Conservation (phyloP, 2,888 invertebrate genomes). For the Ornithoptera alexandrae region DNA sequence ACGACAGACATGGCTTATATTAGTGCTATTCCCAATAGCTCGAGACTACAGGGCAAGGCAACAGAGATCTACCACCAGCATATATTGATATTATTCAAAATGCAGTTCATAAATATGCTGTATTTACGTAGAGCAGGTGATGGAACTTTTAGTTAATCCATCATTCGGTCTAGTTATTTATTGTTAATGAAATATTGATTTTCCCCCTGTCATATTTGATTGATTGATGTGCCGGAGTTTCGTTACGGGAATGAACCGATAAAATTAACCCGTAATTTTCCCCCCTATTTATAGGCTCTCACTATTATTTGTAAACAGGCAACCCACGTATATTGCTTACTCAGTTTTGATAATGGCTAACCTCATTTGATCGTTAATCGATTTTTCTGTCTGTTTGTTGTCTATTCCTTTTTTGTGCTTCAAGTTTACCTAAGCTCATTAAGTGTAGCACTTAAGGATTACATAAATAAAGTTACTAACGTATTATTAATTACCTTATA, state of each 20-base stretch:
- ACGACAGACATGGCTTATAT: too few species aligned
- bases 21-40: too few species aligned
- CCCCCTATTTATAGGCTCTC: constrained; percentile 41
- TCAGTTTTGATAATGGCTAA: constrained; percentile 26
- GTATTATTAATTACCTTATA: too few species aligned
- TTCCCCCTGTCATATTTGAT: constrained; percentile 46
- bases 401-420: background rate
- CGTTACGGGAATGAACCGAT: constrained; percentile 43
- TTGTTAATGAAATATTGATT: constrained; percentile 39
- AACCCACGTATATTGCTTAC: constrained; percentile 25
- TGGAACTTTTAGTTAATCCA: background rate
- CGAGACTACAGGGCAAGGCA: too few species aligned
- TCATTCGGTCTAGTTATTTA: constrained; percentile 3
- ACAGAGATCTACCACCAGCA: too few species aligned
- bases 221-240: constrained; percentile 49
- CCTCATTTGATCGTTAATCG: constrained; percentile 19
- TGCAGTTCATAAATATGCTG: background rate
- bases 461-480: too few species aligned
- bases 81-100: too few species aligned
- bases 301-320: constrained; percentile 40
- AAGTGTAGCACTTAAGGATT: background rate
- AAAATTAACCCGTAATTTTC: constrained; percentile 51
- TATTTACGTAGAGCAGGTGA: too few species aligned
- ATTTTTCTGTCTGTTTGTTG: constrained; percentile 7
- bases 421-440: background rate